A percentile compares a stretch with the other conserved stretches of the same genome.
Evolutionary conservation across 1,140 invertebrate species (phyloP).

Genomic region (Globodera rostochiensis): DNA sequence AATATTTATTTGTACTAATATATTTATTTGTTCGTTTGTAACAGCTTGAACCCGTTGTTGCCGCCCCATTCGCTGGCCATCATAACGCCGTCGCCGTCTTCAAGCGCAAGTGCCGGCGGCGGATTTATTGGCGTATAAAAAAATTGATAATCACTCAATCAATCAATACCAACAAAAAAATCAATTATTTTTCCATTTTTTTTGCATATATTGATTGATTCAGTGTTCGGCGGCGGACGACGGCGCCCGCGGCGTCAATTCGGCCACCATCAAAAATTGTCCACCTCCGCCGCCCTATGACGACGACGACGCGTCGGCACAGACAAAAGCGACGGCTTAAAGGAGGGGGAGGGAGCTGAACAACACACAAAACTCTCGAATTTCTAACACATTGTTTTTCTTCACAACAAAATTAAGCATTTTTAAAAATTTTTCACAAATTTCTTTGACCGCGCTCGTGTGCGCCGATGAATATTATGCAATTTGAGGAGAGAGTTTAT

Average conservation of each 20-base stretch:
- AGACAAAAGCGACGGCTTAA: too few relatives aligned
- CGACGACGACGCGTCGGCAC: not conserved
- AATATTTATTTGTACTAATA: too few relatives aligned
- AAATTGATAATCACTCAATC: too few relatives aligned
- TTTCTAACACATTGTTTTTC: too few relatives aligned
- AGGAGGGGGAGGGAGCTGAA: too few relatives aligned
- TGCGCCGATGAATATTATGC: too few relatives aligned
- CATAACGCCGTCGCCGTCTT: not conserved
- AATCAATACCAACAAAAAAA: not conserved
- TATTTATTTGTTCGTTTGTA: not conserved
- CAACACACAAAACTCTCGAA: too few relatives aligned
- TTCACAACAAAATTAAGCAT: too few relatives aligned
- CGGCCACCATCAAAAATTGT: not conserved
- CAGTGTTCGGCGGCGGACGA: not conserved
- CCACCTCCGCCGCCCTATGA: slow-evolving; percentile 14
- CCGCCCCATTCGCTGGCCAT: not conserved
- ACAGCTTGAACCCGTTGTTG: not conserved
- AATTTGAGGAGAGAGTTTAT: too few relatives aligned
- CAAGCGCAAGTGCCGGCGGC: not conserved
- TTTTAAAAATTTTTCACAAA: too few relatives aligned
- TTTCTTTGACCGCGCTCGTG: too few relatives aligned
- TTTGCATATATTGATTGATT: not conserved
- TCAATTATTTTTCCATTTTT: not conserved
- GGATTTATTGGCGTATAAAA: too few relatives aligned
- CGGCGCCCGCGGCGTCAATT: not conserved